These are phyloP conservation scores for Stenoptilia bipunctidactyla DNA, from an alignment of 2,888 invertebrate genomes.

Conservation along the genomic window DNA sequence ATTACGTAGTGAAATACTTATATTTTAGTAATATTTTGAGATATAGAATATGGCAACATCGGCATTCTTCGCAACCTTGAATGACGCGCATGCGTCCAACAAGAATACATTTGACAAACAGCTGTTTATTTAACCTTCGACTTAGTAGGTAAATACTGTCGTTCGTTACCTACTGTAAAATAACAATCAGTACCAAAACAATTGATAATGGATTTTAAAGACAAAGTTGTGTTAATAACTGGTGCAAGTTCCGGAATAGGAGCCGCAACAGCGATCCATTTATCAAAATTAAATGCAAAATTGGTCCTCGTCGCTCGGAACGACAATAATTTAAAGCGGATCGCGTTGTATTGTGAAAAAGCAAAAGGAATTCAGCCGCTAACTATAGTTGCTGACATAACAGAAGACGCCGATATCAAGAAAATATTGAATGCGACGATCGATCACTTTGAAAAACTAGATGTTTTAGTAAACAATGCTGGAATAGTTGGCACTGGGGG, in stretches of 20 bases:
- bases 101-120: neutral
- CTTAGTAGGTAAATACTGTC: no score
- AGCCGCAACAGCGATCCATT: conserved; percentile 75
- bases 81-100: no score
- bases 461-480: conserved; percentile 88
- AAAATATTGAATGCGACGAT: conserved; percentile 78
- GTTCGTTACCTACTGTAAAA: no score
- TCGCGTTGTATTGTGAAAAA: conserved; percentile 62
- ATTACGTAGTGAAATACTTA: no score
- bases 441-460: conserved; percentile 76
- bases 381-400: conserved; percentile 74
- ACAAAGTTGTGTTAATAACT: conserved; percentile 74
- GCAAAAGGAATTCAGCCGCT: conserved; percentile 69
- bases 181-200: neutral
- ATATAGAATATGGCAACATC: no score
- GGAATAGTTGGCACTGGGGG: conserved; percentile 83
- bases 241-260: conserved; percentile 85
- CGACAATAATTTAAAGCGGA: conserved; percentile 40
- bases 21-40: no score
- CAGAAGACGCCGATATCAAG: conserved; percentile 75
- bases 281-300: conserved; percentile 75
- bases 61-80: no score
- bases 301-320: conserved; percentile 73
- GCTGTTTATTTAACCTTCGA: no score
- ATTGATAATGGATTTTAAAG: conserved; percentile 65